Percentiles rank a stretch among this genome's conserved stretches.
Evolutionary conservation across 2,113 vertebrate genomes (phyloP).

Genomic region (Neofelis nebulosa): DNA sequence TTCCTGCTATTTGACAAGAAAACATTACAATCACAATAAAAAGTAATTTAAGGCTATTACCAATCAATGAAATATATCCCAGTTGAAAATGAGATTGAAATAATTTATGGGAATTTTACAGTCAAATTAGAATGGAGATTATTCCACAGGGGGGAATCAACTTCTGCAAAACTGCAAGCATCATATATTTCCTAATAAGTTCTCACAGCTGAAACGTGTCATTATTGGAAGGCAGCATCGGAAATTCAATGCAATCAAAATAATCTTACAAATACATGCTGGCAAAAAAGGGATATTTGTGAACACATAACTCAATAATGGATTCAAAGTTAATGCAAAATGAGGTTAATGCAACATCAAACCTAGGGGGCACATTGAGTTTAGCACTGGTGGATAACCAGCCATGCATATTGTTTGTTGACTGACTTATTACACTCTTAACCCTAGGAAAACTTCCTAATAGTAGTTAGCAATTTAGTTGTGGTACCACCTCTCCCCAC

Average conservation of each 20-base stretch:
- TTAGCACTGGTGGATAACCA: conserved; percentile 39
- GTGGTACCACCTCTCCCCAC: not conserved
- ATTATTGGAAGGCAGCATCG: conserved; percentile 70
- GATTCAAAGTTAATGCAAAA: conserved; percentile 75
- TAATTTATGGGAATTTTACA: conserved; percentile 76
- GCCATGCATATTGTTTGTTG: conserved; percentile 31
- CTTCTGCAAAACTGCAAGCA: conserved; percentile 68
- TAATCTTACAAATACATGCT: conserved; percentile 75
- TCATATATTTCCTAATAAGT: conserved; percentile 79
- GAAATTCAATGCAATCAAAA: conserved; percentile 72
- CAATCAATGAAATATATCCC: conserved; percentile 74
- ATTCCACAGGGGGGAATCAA: conserved; percentile 69
- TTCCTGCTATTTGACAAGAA: conserved; percentile 72
- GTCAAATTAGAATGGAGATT: conserved; percentile 74
- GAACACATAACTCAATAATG: conserved; percentile 64
- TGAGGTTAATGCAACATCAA: conserved; percentile 67
- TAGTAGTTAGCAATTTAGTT: not conserved
- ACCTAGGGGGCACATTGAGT: conserved; percentile 23
- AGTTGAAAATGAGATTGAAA: conserved; percentile 71
- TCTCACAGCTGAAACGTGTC: conserved; percentile 76
- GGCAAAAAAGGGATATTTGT: conserved; percentile 39
- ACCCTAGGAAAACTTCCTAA: conserved; percentile 6
- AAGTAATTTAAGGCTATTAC: conserved; percentile 75
- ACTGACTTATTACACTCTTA: conserved; percentile 39
- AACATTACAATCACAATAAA: conserved; percentile 79